Evolutionary conservation across 2,113 vertebrate genomes (phyloP).

Genomic region (Crotalus helleri): DNA sequence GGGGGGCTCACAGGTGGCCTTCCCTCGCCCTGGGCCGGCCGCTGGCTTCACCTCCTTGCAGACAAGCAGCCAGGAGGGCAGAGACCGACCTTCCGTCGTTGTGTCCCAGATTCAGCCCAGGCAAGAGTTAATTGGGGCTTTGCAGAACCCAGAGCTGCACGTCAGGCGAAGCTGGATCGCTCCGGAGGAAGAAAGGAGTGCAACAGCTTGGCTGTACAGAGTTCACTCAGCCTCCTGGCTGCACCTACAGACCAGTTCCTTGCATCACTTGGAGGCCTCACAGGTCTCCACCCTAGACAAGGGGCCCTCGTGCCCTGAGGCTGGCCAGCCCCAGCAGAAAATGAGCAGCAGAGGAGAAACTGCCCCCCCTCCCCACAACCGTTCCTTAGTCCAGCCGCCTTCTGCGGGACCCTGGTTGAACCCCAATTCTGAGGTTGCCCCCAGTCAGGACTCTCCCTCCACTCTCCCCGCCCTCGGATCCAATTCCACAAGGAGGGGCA

Average conservation of each 20-base stretch:
- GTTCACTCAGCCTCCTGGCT: not conserved
- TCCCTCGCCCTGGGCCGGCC: not conserved
- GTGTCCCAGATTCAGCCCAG: not conserved
- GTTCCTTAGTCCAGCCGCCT: not conserved
- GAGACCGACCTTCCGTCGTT: not conserved
- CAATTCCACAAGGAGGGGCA: not conserved
- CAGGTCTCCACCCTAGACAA: slow-evolving; percentile 17
- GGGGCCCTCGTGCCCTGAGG: not conserved
- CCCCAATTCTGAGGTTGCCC: not conserved
- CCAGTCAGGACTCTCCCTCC: not conserved
- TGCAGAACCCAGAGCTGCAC: not conserved
- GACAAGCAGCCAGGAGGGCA: too few relatives aligned
- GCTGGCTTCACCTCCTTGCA: not conserved
- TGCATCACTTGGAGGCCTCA: not conserved
- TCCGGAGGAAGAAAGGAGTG: too few relatives aligned
- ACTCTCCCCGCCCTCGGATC: not conserved
- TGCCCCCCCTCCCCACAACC: not conserved
- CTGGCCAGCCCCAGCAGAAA: not conserved
- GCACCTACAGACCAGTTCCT: slow-evolving; percentile 31
- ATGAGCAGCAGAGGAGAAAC: not conserved
- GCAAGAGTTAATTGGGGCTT: not conserved
- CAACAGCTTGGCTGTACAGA: not conserved
- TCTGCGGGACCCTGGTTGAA: too few relatives aligned
- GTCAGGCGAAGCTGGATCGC: not conserved
- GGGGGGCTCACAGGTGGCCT: too few relatives aligned